These are phyloP conservation scores for Conomelus anceps DNA, from an alignment of 2,888 invertebrate genomes.

Conservation along the genomic window DNA sequence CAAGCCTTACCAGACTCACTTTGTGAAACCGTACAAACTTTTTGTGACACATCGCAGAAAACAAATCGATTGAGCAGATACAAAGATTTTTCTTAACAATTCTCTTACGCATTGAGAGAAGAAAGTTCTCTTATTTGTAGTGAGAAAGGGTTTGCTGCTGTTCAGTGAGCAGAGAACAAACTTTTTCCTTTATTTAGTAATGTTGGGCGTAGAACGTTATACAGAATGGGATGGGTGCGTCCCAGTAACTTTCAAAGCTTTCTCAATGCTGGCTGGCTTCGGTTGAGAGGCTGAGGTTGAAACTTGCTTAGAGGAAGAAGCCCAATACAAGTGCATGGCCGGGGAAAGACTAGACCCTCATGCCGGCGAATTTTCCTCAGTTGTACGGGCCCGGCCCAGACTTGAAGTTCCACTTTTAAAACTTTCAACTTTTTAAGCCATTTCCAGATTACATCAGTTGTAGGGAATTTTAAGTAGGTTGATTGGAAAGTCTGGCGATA, in stretches of 20 bases:
- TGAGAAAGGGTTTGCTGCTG: background rate
- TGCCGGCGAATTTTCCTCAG: background rate
- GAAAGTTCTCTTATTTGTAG: background rate
- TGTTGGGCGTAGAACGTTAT: background rate
- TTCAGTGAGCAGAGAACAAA: background rate
- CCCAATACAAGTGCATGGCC: background rate
- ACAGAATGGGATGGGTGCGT: background rate
- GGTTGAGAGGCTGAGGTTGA: no score
- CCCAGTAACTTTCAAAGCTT: background rate
- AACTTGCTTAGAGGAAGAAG: background rate
- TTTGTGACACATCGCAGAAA: background rate
- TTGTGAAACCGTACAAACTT: background rate
- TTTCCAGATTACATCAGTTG: background rate
- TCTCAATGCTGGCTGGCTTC: background rate
- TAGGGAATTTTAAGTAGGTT: background rate
- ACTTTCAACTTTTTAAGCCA: background rate
- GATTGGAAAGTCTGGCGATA: background rate
- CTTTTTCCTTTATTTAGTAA: background rate
- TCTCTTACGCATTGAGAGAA: background rate
- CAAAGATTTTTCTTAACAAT: background rate
- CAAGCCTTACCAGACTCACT: no score
- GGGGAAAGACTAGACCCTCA: background rate
- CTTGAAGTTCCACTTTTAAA: background rate
- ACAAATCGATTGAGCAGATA: background rate
- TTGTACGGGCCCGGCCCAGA: background rate